These are phyloP conservation scores for Puma concolor DNA, from an alignment of 2,113 vertebrate species.

Conservation along the genomic window DNA sequence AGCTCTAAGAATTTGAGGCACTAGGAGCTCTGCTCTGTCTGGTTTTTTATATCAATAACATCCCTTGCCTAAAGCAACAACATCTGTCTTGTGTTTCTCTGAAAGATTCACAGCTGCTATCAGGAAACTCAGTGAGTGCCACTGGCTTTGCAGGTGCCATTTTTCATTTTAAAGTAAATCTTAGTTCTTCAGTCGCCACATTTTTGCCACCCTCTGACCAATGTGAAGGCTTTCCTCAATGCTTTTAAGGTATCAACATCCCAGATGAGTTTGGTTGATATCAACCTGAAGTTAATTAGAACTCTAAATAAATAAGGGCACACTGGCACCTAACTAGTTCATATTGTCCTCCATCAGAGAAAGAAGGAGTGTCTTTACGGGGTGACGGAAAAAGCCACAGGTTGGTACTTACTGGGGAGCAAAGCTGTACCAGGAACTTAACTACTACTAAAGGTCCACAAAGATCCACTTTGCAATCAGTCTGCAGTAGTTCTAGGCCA, in stretches of 20 bases:
- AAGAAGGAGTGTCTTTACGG: not conserved
- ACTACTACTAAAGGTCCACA: not conserved
- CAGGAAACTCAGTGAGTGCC: not conserved
- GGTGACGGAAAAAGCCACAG: not conserved
- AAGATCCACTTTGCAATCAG: not conserved
- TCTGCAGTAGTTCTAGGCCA: not conserved
- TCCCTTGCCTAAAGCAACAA: not conserved
- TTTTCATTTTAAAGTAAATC: not conserved
- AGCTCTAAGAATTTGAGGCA: not conserved
- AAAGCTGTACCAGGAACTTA: not conserved
- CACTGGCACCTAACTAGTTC: not conserved
- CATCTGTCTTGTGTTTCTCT: not conserved
- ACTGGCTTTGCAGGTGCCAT: not conserved
- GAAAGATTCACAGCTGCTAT: not conserved
- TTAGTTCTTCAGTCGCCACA: not conserved
- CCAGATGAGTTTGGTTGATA: not conserved
- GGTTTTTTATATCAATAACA: not conserved
- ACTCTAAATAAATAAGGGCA: not conserved
- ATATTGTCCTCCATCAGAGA: not conserved
- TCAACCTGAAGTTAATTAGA: not conserved
- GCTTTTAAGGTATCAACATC: not conserved
- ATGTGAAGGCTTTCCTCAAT: not conserved
- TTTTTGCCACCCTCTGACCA: not conserved
- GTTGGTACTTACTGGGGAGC: not conserved
- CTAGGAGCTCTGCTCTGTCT: not conserved